Evolutionary conservation across 2,113 vertebrate genomes (phyloP).

Genomic region (Thalassarche chlororhynchos): DNA sequence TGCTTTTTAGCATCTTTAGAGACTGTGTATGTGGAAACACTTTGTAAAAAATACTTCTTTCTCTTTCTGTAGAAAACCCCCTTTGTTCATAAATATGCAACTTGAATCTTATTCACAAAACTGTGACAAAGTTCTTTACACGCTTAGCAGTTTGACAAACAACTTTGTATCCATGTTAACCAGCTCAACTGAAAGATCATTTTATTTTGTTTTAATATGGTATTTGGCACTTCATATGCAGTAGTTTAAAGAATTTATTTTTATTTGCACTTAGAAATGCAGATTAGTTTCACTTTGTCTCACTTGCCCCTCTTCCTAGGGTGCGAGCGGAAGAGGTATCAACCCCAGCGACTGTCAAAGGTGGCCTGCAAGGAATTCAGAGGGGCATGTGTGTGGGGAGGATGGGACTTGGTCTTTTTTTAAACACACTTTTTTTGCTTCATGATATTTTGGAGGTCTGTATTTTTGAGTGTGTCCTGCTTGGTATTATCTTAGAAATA

Average conservation of each 20-base stretch:
- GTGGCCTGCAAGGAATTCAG: not conserved
- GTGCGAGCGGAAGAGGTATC: not conserved
- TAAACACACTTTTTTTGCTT: not conserved
- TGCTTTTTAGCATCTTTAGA: not conserved
- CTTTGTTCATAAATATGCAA: not conserved
- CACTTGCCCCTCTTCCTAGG: not conserved
- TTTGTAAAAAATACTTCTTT: not conserved
- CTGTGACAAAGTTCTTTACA: not conserved
- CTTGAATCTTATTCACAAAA: not conserved
- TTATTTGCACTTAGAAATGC: slow-evolving; percentile 34
- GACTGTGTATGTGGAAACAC: not conserved
- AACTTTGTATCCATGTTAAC: not conserved
- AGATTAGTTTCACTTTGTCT: slow-evolving; percentile 28
- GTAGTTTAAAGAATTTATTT: slow-evolving; percentile 32
- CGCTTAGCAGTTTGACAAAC: not conserved
- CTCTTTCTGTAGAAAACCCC: not conserved
- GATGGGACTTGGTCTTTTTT: not conserved
- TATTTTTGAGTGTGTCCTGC: not conserved
- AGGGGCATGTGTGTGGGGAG: not conserved
- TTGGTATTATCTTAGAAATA: not conserved
- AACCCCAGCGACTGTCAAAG: not conserved
- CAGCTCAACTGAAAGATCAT: slow-evolving; percentile 24
- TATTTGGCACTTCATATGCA: not conserved
- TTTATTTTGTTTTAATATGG: slow-evolving; percentile 4
- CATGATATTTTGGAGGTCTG: not conserved